Base-by-base conservation (phyloP, 2,888 invertebrate species). In the Orchesellides sinensis region DNA sequence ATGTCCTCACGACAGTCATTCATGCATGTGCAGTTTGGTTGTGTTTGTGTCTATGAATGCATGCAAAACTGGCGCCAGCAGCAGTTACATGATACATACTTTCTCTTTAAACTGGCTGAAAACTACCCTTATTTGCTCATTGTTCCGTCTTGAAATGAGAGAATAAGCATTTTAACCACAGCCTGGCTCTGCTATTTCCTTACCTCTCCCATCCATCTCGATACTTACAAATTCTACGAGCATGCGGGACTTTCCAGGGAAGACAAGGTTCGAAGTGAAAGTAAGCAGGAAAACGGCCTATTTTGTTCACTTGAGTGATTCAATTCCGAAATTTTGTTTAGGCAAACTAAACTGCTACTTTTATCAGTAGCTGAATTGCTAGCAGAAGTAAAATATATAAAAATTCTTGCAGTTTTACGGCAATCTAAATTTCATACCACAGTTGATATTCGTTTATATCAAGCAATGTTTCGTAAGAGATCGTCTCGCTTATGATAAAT, bases 311-410 rank as follows among this genome's bases (percentile, higher is more conserved):
- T 79, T 63, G 70, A 79, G 63, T 70, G 70, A 79, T 52, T 59
- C 78, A 69, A 70, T 78, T 61, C 61, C 54, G 61, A 78, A 78
- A 68, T 70, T 70, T 70, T 79, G 78, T 79, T 79, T 79, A 79
- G 69, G 29, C 29, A 19, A 54, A 65, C 61, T 27, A 69, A 78
- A 79, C 63, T 79, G 35, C 27, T 45, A 59, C 27, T 66, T 45
- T 66, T 25, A 32, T 32, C 32, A 27, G 40, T 10, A 40, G n/a
- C n/a, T n/a, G n/a, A n/a, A n/a, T n/a, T n/a, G n/a, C n/a, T 29
- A 25, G 17, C n/a, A n/a, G n/a, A n/a, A n/a, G n/a, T n/a, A n/a
- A n/a, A n/a, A n/a, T n/a, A n/a, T n/a, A n/a, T 40, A 40, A 40
- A 40, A 40, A 40, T 40, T 40, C 40, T 40, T 40, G 10, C 40